Evolutionary conservation across 2,113 vertebrate species (phyloP).

Genomic region (Cygnus atratus): DNA sequence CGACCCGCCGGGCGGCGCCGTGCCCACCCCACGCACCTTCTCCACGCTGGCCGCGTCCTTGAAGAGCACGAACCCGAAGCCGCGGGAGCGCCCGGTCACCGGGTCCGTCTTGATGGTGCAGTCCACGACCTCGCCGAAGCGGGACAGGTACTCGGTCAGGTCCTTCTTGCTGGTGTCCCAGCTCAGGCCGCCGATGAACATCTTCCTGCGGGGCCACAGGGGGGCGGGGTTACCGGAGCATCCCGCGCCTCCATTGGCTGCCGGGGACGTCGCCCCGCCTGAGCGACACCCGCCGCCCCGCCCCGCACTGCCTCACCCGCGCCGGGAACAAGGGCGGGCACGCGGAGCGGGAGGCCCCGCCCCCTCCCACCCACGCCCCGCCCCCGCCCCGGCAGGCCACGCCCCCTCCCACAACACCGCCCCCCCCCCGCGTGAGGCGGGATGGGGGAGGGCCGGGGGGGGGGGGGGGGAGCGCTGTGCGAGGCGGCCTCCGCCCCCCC

Average conservation of each 20-base stretch:
- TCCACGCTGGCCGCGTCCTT: constrained; percentile 89
- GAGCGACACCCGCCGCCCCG: not conserved
- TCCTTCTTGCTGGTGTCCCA: constrained; percentile 94
- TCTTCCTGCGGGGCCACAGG: constrained; percentile 74
- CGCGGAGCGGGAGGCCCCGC: not conserved
- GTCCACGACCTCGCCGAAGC: constrained; percentile 89
- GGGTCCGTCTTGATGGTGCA: constrained; percentile 92
- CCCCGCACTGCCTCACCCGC: constrained; percentile 6
- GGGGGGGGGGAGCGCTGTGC: no score
- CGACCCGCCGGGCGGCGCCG: no score
- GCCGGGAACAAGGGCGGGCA: constrained; percentile 28
- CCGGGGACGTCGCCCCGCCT: not conserved
- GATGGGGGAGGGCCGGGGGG: not conserved
- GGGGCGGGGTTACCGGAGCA: no score
- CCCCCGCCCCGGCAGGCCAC: no score
- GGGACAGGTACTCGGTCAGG: constrained; percentile 87
- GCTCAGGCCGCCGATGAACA: constrained; percentile 91
- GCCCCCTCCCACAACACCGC: not conserved
- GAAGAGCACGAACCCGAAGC: constrained; percentile 90
- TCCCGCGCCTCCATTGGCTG: not conserved
- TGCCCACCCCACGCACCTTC: constrained; percentile 71
- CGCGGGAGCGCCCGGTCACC: constrained; percentile 85
- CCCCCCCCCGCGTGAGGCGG: not conserved
- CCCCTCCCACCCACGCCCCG: no score
- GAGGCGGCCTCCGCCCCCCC: no score